Evolutionary conservation across 1,140 invertebrate genomes (phyloP), one percentile per base, ranked within the genome.

Genomic region (Ericerus pela): DNA sequence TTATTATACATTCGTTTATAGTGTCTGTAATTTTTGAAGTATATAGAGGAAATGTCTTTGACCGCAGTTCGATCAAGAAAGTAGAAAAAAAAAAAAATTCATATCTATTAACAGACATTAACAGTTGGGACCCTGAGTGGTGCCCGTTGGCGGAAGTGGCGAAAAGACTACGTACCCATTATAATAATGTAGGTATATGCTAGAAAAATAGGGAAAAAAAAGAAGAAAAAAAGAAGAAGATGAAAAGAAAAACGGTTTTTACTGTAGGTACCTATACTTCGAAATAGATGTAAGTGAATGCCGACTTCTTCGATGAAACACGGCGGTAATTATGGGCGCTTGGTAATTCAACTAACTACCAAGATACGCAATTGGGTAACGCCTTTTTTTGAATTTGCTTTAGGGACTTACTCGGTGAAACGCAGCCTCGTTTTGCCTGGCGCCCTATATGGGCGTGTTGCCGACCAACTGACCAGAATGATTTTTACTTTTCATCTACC

Each of bases 251-350:
- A 47, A 47, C 41, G 41, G n/a, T n/a, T 47, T 47, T 47, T 47
- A 47, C 41, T 47, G 26, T n/a, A n/a, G n/a, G n/a, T n/a, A n/a
- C n/a, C n/a, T n/a, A n/a, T n/a, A n/a, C n/a, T n/a, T n/a, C n/a
- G 41, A 47, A 47, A 47, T 47, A 47, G 41, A 47, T 22, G 41
- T 47, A 47, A 47, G 41, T 47, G 41, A 47, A 47, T 47, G 41
- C 41, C 41, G 41, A 24, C 41, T 47, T 18, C 41, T 14, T 18
- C 41, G 41, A 47, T 47, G 41, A 47, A 47, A 47, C 41, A n/a
- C n/a, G n/a, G 41, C 41, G 41, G 41, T 47, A 47, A 47, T 47
- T 24, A 47, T 47, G 41, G 41, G 41, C 41, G 41, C 41, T 47
- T 47, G 26, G 41, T 47, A 47, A 47, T 47, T 47, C 26, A 47